phyloP scores from a whole-genome alignment of 2,797 vertebrate species.

The Austrolebias charrua region DNA sequence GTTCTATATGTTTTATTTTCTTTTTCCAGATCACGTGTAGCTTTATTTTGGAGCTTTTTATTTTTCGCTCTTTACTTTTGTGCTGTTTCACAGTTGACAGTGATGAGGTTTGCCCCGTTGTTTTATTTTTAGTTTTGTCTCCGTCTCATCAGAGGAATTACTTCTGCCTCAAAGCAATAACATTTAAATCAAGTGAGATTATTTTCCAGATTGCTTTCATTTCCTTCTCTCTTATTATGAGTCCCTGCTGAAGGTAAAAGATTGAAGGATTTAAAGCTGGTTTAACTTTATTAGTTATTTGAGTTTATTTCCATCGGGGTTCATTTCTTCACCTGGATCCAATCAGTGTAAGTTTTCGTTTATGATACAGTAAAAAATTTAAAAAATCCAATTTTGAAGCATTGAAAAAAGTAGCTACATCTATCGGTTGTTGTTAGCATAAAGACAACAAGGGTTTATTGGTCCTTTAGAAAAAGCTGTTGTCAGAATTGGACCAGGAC shows the following conservation, averaged over 20 bases:
- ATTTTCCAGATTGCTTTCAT: not conserved
- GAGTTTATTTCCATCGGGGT: not conserved
- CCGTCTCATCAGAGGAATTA: not conserved
- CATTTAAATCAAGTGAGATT: not conserved
- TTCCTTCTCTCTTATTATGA: not conserved
- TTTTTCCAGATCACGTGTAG: too few relatives aligned
- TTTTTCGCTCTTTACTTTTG: too few relatives aligned
- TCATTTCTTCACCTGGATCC: not conserved
- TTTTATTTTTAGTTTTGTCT: not conserved
- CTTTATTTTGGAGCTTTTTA: too few relatives aligned
- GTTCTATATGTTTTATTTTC: too few relatives aligned
- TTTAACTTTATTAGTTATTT: not conserved
- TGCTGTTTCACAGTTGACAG: too few relatives aligned
- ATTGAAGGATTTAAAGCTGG: not conserved
- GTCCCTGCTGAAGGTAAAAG: not conserved
- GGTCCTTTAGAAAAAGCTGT: too few relatives aligned
- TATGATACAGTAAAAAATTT: too few relatives aligned
- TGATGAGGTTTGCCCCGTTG: too few relatives aligned
- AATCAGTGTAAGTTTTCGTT: too few relatives aligned
- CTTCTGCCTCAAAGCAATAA: conserved; percentile 2
- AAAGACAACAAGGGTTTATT: not conserved
- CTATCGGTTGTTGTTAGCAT: not conserved
- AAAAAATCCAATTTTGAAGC: too few relatives aligned
- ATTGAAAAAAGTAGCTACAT: too few relatives aligned
- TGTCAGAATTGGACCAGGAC: not conserved